These are phyloP conservation scores for Hemaris fuciformis DNA, from an alignment of 2,888 invertebrate species.

Conservation along the genomic window DNA sequence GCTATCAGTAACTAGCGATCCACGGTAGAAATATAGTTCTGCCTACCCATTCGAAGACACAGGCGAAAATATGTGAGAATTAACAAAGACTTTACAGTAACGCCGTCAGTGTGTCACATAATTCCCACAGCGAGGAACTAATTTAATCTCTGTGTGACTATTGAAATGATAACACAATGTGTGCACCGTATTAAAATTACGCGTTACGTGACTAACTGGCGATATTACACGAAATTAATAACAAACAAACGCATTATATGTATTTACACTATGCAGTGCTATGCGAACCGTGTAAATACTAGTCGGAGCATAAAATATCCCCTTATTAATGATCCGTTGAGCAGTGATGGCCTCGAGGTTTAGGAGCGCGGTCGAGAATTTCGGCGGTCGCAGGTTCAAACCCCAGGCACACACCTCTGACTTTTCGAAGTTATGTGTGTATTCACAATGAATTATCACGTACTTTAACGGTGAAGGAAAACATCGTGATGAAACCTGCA, in stretches of 20 bases:
- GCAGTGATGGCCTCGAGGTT: too few species aligned
- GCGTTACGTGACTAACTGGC: background rate
- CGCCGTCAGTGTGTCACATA: background rate
- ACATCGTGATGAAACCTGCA: too few species aligned
- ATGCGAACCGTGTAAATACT: too few species aligned
- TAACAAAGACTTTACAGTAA: background rate
- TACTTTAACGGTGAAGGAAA: too few species aligned
- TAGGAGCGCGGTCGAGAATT: too few species aligned
- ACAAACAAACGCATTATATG: background rate
- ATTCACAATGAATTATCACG: too few species aligned
- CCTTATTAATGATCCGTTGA: too few species aligned
- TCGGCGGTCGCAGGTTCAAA: too few species aligned
- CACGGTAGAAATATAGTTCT: background rate
- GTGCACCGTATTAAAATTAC: background rate
- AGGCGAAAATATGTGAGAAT: background rate
- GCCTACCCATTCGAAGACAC: background rate
- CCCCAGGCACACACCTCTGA: too few species aligned
- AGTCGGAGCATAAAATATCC: too few species aligned
- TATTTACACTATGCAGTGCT: background rate
- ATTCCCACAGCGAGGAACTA: background rate
- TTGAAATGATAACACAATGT: constrained; percentile 16
- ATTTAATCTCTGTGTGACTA: constrained; percentile 19
- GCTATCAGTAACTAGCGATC: too few species aligned
- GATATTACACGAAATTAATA: background rate
- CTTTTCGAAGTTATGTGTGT: too few species aligned